phyloP scores from a whole-genome alignment of 1,140 invertebrate species.

The Ladona fulva region DNA sequence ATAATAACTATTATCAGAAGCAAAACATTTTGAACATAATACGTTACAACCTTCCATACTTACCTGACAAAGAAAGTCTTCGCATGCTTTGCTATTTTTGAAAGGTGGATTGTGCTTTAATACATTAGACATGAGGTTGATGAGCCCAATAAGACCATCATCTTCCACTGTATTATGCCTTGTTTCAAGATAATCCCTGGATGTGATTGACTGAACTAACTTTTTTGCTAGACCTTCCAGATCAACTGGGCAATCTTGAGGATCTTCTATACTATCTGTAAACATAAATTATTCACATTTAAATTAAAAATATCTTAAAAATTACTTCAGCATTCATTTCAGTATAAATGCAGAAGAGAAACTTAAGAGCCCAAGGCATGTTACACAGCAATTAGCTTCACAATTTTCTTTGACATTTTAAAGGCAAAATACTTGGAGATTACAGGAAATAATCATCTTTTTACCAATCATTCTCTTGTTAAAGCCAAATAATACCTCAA shows the following conservation, averaged over 20 bases:
- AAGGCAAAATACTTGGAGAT: too few relatives aligned
- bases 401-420: too few relatives aligned
- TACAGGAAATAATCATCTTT: too few relatives aligned
- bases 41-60: slow-evolving; percentile 13
- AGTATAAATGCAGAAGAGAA: slow-evolving; percentile 13
- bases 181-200: slow-evolving; percentile 71
- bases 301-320: slow-evolving; percentile 13
- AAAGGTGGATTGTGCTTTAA: slow-evolving; percentile 81
- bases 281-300: slow-evolving; percentile 14
- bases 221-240: slow-evolving; percentile 66
- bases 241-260: slow-evolving; percentile 48
- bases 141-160: slow-evolving; percentile 80
- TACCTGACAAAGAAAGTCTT: slow-evolving; percentile 58
- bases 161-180: slow-evolving; percentile 73
- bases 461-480: too few relatives aligned
- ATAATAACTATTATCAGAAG: too few relatives aligned
- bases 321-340: slow-evolving; percentile 16
- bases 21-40: too few relatives aligned
- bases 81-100: slow-evolving; percentile 68
- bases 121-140: slow-evolving; percentile 75
- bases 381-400: too few relatives aligned
- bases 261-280: slow-evolving; percentile 43
- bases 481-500: too few relatives aligned
- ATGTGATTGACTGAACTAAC: slow-evolving; percentile 62
- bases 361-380: too few relatives aligned